These are phyloP conservation scores for Tenthredo scrophulariae DNA, from an alignment of 2,888 invertebrate genomes.

Conservation along the genomic window DNA sequence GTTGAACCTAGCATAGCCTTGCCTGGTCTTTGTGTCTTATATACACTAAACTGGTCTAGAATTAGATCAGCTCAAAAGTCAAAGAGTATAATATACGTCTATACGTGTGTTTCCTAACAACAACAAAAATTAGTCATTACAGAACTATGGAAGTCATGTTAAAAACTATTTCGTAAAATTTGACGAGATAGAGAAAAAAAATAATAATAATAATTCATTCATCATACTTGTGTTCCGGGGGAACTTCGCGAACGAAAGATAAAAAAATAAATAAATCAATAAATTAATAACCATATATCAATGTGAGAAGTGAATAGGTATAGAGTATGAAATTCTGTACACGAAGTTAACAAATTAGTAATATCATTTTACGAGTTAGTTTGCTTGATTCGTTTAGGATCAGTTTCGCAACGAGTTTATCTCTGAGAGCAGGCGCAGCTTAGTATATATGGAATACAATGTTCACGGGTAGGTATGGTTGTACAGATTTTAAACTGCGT, in stretches of 20 bases:
- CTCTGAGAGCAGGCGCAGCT: background rate
- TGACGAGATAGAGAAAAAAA: background rate
- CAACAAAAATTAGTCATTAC: background rate
- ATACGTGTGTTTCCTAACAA: background rate
- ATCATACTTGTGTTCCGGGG: background rate
- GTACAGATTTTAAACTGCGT: background rate
- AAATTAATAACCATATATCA: background rate
- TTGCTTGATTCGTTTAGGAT: slow-evolving; percentile 6
- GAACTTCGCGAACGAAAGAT: background rate
- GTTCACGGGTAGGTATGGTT: background rate
- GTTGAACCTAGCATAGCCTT: background rate
- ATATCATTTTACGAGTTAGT: slow-evolving; percentile 17
- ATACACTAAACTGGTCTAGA: slow-evolving; percentile 31
- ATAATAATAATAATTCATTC: background rate
- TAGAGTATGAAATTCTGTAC: background rate
- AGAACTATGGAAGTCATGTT: background rate
- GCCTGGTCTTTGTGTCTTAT: slow-evolving; percentile 4
- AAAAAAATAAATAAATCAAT: background rate
- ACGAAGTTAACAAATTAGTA: background rate
- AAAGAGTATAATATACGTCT: background rate
- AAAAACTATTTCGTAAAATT: background rate
- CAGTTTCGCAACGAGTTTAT: slow-evolving; percentile 28
- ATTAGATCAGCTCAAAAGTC: slow-evolving; percentile 10
- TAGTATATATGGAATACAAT: slow-evolving; percentile 5
- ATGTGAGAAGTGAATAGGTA: background rate